These are phyloP conservation scores for Bombus sylvicola DNA, from an alignment of 1,140 invertebrate species.

Conservation along the genomic window DNA sequence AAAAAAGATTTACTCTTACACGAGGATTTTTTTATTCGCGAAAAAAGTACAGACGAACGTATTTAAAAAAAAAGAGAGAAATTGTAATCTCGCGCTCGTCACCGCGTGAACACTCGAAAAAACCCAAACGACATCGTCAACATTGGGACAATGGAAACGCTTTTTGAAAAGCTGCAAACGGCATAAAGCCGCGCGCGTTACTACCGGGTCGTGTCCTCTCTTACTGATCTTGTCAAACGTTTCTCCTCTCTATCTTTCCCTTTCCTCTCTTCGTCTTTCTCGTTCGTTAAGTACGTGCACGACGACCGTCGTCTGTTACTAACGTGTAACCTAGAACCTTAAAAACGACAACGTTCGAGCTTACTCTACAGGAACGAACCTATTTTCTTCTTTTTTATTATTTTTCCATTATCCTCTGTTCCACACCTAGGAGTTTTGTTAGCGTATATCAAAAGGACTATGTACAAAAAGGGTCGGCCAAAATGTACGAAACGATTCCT, in stretches of 20 bases:
- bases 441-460: constrained; percentile 79
- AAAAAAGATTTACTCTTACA: not conserved
- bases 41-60: not conserved
- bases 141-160: constrained; percentile 22
- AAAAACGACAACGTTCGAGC: constrained; percentile 52
- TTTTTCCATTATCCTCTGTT: constrained; percentile 19
- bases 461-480: constrained; percentile 71
- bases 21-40: not conserved
- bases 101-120: not conserved
- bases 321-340: constrained; percentile 38
- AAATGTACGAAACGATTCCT: constrained; percentile 16
- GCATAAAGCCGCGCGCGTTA: constrained; percentile 1
- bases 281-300: constrained; percentile 70
- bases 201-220: constrained; percentile 19
- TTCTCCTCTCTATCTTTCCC: constrained; percentile 23
- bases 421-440: constrained; percentile 68
- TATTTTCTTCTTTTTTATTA: constrained; percentile 37
- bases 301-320: constrained; percentile 45
- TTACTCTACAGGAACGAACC: constrained; percentile 73
- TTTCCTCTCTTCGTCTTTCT: constrained; percentile 20
- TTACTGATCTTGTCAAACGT: not conserved
- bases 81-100: constrained; percentile 2
- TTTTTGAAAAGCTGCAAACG: constrained; percentile 27
- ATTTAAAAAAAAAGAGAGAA: not conserved
- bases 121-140: constrained; percentile 12